Evolutionary conservation across 2,888 invertebrate species (phyloP).

Genomic region (Enchytraeus crypticus): DNA sequence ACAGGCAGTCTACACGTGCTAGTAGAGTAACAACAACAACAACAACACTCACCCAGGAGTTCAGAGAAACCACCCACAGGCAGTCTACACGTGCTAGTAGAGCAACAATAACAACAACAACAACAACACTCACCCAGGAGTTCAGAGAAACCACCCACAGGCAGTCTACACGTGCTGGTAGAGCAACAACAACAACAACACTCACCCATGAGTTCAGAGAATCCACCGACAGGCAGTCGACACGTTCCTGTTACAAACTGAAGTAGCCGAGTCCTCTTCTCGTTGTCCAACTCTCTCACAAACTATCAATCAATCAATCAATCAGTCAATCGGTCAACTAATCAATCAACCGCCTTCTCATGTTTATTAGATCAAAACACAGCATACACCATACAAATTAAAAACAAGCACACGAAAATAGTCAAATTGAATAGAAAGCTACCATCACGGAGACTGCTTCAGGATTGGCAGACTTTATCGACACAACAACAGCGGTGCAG

Average conservation of each 20-base stretch:
- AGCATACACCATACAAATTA: too few species aligned
- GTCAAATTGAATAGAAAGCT: too few species aligned
- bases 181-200: background rate
- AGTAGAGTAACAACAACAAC: too few species aligned
- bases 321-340: background rate
- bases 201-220: conserved; percentile 92
- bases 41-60: conserved; percentile 75
- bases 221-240: conserved; percentile 95
- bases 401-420: too few species aligned
- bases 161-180: conserved; percentile 95
- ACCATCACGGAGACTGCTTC: too few species aligned
- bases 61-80: conserved; percentile 99
- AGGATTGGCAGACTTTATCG: too few species aligned
- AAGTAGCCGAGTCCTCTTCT: conserved; percentile 27
- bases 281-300: conserved; percentile 27
- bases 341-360: background rate
- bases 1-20: too few species aligned
- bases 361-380: background rate
- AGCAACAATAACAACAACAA: background rate
- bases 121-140: conserved; percentile 70
- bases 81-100: conserved; percentile 93
- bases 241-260: conserved; percentile 97
- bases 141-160: conserved; percentile 97
- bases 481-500: too few species aligned
- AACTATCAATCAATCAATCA: conserved; percentile 15